Evolutionary conservation across 2,113 vertebrate genomes (phyloP).

Genomic region (Psilopsiagon aymara): DNA sequence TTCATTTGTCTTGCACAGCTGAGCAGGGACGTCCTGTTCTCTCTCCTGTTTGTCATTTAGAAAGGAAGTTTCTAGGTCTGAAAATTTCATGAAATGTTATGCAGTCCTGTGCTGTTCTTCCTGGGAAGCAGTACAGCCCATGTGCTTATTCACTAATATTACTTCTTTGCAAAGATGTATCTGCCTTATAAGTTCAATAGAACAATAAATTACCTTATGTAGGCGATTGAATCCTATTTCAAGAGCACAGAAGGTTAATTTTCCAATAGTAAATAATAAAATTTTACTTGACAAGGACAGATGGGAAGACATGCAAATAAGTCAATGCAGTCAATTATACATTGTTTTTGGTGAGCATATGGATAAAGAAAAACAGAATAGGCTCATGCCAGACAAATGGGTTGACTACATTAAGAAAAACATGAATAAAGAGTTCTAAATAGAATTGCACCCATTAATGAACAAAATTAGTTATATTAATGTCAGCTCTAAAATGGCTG

Average conservation of each 20-base stretch:
- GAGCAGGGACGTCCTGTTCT: background rate
- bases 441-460: background rate
- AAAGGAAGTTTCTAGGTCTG: background rate
- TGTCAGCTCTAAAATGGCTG: background rate
- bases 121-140: background rate
- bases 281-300: slow-evolving; percentile 14
- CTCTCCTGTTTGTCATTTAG: background rate
- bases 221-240: background rate
- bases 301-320: slow-evolving; percentile 24
- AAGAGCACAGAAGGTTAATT: slow-evolving; percentile 38
- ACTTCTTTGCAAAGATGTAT: background rate
- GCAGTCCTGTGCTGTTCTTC: background rate
- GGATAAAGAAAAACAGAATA: background rate
- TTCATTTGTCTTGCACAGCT: background rate
- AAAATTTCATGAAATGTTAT: background rate
- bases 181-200: background rate
- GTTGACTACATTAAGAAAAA: background rate
- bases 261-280: slow-evolving; percentile 25
- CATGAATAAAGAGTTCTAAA: background rate
- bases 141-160: background rate
- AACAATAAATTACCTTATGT: background rate
- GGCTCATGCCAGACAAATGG: background rate
- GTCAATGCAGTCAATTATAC: background rate
- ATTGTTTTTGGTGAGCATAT: background rate
- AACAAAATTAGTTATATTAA: background rate